Percentiles rank a stretch among this genome's conserved stretches.
phyloP scores from a whole-genome alignment of 2,888 invertebrate genomes.

The Microctonus brassicae region DNA sequence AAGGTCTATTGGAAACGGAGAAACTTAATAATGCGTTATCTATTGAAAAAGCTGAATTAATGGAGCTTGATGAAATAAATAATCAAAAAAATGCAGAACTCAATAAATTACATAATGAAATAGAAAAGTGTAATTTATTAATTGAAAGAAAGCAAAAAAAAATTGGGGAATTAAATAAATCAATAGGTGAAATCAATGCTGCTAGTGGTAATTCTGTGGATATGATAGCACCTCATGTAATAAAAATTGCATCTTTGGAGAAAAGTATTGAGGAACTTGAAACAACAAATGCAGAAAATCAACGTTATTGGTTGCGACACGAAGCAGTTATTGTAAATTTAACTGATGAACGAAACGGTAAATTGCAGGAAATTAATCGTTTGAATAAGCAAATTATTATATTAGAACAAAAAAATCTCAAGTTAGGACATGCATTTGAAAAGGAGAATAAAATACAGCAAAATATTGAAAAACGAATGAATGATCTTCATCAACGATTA shows the following conservation, averaged over 20 bases:
- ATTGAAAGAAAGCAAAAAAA: conserved; percentile 72
- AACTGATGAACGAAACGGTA: conserved; percentile 77
- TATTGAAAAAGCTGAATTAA: conserved; percentile 59
- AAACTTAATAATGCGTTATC: conserved; percentile 63
- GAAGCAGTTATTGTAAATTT: conserved; percentile 81
- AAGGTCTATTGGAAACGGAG: conserved; percentile 74
- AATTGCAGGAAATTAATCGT: conserved; percentile 79
- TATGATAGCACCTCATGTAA: conserved; percentile 72
- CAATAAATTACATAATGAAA: conserved; percentile 67
- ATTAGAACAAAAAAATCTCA: conserved; percentile 82
- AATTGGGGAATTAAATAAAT: conserved; percentile 71
- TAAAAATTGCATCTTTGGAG: conserved; percentile 77
- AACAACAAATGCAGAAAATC: conserved; percentile 75
- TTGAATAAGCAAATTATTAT: conserved; percentile 78
- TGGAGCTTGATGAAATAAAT: conserved; percentile 65
- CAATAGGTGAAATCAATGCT: conserved; percentile 68
- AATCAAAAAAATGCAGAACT: conserved; percentile 68
- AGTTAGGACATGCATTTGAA: conserved; percentile 77
- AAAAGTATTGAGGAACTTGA: conserved; percentile 75
- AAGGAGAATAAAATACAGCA: conserved; percentile 72
- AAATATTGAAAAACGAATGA: conserved; percentile 74
- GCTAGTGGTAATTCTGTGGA: conserved; percentile 60
- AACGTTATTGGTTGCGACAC: conserved; percentile 83
- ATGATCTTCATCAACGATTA: conserved; percentile 75
- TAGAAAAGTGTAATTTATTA: conserved; percentile 68